Evolutionary conservation across 2,113 vertebrate genomes (phyloP).

Genomic region (Chionis minor): DNA sequence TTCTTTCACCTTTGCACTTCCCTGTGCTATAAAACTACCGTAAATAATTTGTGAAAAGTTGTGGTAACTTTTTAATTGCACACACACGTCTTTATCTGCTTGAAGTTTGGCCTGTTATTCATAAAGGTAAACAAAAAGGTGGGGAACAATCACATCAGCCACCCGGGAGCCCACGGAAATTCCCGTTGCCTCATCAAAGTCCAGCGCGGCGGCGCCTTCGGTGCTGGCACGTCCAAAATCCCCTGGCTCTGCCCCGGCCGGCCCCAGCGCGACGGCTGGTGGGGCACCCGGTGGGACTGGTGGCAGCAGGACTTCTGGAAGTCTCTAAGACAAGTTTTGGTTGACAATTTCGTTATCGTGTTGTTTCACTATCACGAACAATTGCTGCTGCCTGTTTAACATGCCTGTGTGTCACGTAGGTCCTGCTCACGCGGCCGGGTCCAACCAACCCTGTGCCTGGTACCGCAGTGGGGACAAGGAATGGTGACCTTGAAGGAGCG

Average conservation of each 20-base stretch:
- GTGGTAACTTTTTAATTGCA: slow-evolving; percentile 2
- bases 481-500: not conserved
- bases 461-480: rapidly evolving
- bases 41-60: slow-evolving; percentile 50
- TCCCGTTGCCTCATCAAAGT: not conserved
- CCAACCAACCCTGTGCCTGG: not conserved
- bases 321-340: not conserved
- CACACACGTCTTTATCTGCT: not conserved
- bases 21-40: slow-evolving; percentile 30
- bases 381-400: not conserved
- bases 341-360: rapidly evolving
- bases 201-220: not conserved
- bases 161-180: not conserved
- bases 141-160: not conserved
- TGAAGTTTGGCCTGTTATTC: not conserved
- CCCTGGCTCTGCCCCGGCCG: not conserved
- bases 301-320: not conserved
- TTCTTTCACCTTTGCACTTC: slow-evolving; percentile 54
- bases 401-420: rapidly evolving
- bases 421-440: not conserved
- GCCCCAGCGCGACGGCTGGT: rapidly evolving
- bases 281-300: rapidly evolving
- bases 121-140: not conserved
- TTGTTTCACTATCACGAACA: not conserved
- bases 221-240: not conserved